Conservation (phyloP, 2,888 invertebrate genomes). For the Dyspetes luteomarginatus region DNA sequence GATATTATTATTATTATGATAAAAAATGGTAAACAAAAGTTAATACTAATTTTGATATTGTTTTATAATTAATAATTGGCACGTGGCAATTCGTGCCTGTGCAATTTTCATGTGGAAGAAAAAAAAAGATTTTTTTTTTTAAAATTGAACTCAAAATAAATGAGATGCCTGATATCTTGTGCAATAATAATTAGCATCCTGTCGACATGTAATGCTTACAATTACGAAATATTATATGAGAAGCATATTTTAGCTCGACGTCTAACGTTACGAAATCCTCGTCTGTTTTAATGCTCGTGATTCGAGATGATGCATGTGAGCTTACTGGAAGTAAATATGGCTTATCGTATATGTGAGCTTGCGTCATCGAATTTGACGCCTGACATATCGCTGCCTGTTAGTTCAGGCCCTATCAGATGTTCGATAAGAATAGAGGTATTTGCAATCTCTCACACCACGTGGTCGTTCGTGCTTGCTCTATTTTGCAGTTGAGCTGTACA, state of each 20-base stretch:
- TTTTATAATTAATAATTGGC: too few species aligned
- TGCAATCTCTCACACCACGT: not conserved
- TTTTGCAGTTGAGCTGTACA: slow-evolving; percentile 6
- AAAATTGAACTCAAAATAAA: too few species aligned
- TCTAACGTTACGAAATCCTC: not conserved
- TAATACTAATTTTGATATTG: too few species aligned
- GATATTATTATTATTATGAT: too few species aligned
- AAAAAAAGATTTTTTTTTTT: too few species aligned
- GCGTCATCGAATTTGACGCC: slow-evolving; percentile 18
- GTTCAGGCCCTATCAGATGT: slow-evolving; percentile 28
- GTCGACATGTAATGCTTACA: not conserved
- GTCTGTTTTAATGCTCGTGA: not conserved
- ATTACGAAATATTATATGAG: not conserved
- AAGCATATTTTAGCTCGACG: not conserved
- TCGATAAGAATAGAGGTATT: slow-evolving; percentile 42
- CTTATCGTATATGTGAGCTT: not conserved
- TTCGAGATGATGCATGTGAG: not conserved
- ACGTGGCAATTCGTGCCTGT: too few species aligned
- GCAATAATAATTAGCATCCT: not conserved
- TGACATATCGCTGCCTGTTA: not conserved
- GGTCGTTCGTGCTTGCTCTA: slow-evolving; percentile 12
- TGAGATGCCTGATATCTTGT: too few species aligned
- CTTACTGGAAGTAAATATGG: not conserved
- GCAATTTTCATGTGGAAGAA: too few species aligned
- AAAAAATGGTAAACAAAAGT: too few species aligned